Evolutionary conservation across 2,888 invertebrate genomes (phyloP).

Genomic region (Lasioglossum vierecki): DNA sequence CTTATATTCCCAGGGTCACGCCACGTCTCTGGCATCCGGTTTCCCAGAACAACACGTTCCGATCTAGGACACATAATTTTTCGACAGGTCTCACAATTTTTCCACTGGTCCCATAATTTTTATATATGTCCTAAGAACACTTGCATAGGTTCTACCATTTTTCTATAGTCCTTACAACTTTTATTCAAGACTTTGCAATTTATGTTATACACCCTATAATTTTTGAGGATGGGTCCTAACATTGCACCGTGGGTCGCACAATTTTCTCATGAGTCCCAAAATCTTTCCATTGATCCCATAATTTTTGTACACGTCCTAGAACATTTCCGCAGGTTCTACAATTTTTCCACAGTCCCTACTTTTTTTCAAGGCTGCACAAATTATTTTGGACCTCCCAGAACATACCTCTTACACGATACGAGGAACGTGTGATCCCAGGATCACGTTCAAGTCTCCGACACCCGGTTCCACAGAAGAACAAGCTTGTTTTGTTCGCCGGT

Average conservation of each 20-base stretch:
- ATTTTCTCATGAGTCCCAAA: no score
- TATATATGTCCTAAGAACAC: no score
- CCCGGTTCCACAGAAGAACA: not conserved
- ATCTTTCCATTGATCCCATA: no score
- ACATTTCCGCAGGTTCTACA: no score
- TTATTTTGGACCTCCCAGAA: not conserved
- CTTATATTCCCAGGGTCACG: not conserved
- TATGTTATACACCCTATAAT: no score
- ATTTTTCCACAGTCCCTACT: no score
- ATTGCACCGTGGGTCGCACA: no score
- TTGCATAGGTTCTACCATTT: no score
- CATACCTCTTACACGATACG: not conserved
- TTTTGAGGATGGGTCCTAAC: no score
- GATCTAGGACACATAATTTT: not conserved
- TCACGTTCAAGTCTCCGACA: not conserved
- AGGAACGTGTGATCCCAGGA: not conserved
- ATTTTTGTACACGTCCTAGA: no score
- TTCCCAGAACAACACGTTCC: not conserved
- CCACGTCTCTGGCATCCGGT: not conserved
- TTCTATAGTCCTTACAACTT: no score
- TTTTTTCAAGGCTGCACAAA: not conserved
- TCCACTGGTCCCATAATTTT: not conserved
- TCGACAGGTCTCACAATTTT: not conserved
- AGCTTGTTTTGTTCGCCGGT: not conserved
- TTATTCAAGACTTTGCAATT: no score